These are phyloP conservation scores for Brienomyrus longianalis DNA, from an alignment of 2,113 vertebrate species.

Conservation along the genomic window DNA sequence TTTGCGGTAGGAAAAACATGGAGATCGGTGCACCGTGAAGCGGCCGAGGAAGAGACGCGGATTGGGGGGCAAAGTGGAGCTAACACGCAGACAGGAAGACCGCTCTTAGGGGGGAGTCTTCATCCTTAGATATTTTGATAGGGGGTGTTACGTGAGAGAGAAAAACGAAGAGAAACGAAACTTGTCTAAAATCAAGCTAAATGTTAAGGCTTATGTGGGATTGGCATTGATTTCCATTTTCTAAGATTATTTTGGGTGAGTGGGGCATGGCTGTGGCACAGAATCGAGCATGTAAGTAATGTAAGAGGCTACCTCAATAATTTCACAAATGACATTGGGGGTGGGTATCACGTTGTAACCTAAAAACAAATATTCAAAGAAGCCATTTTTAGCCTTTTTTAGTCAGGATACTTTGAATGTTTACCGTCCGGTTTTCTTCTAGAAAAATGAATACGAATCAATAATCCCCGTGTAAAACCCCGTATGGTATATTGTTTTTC, in stretches of 20 bases:
- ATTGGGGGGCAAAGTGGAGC: neutral
- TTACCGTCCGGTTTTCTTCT: neutral
- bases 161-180: neutral
- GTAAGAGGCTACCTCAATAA: slow-evolving; percentile 62
- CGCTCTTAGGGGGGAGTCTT: neutral
- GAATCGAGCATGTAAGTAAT: neutral
- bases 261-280: neutral
- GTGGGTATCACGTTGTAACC: slow-evolving; percentile 77
- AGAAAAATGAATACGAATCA: neutral
- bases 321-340: slow-evolving; percentile 73
- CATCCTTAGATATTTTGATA: neutral
- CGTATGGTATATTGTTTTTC: neutral
- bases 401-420: neutral
- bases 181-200: neutral
- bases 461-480: neutral
- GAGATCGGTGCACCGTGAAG: neutral
- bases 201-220: neutral
- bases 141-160: neutral
- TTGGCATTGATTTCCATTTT: neutral
- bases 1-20: neutral
- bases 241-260: neutral
- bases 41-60: neutral
- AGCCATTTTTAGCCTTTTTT: slow-evolving; percentile 32
- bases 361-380: slow-evolving; percentile 50
- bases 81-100: neutral